phyloP scores from a whole-genome alignment of 2,113 vertebrate species.

The Gnathonemus echidnorhynchus region DNA sequence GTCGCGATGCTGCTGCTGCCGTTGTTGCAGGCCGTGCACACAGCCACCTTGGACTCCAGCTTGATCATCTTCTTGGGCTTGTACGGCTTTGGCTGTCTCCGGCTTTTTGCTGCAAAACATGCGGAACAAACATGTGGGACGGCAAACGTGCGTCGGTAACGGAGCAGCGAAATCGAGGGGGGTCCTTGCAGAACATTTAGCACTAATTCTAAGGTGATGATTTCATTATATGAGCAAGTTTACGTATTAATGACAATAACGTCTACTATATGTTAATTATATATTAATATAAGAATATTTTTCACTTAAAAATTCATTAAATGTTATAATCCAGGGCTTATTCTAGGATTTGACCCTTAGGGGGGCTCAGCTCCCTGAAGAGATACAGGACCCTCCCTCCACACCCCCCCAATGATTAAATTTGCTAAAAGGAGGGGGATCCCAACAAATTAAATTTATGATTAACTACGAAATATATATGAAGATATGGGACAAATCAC shows the following conservation, averaged over 20 bases:
- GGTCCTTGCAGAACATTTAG: not conserved
- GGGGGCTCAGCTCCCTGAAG: not conserved
- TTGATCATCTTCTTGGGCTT: conserved; percentile 99
- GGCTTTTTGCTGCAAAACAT: conserved; percentile 77
- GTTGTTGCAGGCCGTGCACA: conserved; percentile 93
- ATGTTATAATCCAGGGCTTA: not conserved
- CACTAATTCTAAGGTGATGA: not conserved
- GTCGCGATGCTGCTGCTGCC: conserved; percentile 97
- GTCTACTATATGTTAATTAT: not conserved
- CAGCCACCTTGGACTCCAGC: conserved; percentile 89
- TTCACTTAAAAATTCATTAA: not conserved
- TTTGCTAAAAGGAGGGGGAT: not conserved
- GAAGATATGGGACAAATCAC: not conserved
- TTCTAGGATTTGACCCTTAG: not conserved
- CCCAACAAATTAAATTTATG: not conserved
- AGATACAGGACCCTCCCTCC: not conserved
- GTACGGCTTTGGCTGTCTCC: conserved; percentile 93
- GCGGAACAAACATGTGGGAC: not conserved
- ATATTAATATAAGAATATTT: not conserved
- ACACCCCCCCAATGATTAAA: not conserved
- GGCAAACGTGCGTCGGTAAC: not conserved
- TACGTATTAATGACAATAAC: not conserved
- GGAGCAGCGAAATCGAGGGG: not conserved
- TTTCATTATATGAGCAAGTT: not conserved
- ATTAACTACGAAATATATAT: not conserved